Base-by-base conservation (phyloP, 2,888 invertebrate species). In the Rugalucina vietnamica region DNA sequence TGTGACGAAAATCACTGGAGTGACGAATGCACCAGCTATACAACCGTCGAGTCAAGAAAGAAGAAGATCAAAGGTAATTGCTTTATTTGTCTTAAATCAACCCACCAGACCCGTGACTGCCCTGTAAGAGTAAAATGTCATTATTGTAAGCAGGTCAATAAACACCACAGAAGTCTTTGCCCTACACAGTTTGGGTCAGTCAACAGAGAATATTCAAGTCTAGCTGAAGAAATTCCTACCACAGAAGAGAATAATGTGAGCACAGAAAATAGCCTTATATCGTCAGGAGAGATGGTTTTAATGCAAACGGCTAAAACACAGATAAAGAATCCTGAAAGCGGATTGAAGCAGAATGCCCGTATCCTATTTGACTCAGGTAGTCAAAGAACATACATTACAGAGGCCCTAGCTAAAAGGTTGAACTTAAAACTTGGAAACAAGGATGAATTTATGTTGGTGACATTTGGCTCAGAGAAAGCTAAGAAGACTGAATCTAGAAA, bases 181-280 rank as follows among this genome's bases (percentile, higher is more conserved):
- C 69, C 69, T 27, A 24, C 14, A 27, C 5, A 69, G 36, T 69
- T 69, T 36, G n/a, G 8, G 29, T 10, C 21, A 24, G 32, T n/a
- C 4, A n/a, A 27, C 10, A 69, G 21, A 24, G 69, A 69, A 24
- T 27, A 12, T 18, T 10, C 8, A 34, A 8, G 14, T 34, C 14
- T 69, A 69, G 29, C 29, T 5, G 69, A 69, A 34, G 69, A 69
- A 8, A n/a, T 73, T 27, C 18, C 29, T 49, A n/a, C n/a, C n/a
- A n/a, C n/a, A n/a, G 73, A 71, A 36, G 32, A 36, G n/a, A 39
- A 27, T n/a, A n/a, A 27, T 10, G 60, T 60, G 8, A 60, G 4
- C n/a, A 60, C 32, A 34, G 79, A 79, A 79, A 79, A 34, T 73
- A 72, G 72, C 43, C 71, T 79, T 79, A 54, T 79, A 72, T 32